Base-by-base conservation (phyloP, 2,797 vertebrate species). In the Aulostomus chinensis region DNA sequence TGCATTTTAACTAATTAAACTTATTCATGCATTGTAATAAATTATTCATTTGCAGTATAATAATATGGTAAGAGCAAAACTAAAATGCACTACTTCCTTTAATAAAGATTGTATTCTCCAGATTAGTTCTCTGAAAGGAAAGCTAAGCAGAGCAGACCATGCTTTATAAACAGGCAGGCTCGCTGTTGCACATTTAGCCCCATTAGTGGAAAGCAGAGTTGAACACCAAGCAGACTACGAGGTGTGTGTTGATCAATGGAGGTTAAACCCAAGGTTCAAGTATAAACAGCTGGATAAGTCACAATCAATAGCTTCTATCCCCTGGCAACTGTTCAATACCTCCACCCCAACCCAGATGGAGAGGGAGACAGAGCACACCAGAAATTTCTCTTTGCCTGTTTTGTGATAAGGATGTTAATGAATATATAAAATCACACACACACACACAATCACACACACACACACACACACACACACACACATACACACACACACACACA, bases 221-320 rank as follows among this genome's bases (percentile, higher is more conserved):
- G 84, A 88, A 81, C 89, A 87, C 88, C 89, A 89, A 80, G 75
- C 78, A 79, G 82, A 76, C 80, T 70, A 67, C 36, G 76, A 86
- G 85, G 85, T 87, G 86, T 70, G 38, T 78, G 81, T 78, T 84
- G 78, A 90, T 92, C 91, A 62, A 92, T 91, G 77, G 43, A 81
- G 89, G 91, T 88, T 91, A 91, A 92, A 91, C 84, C 86, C 76
- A 65, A 70, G 84, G 90, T 91, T 93, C 90, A 92, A 84, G 91
- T 88, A 89, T 90, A 93, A 92, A 92, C 90, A 90, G 81, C 82
- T 85, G 89, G 89, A 90, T 92, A 90, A 91, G 87, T 90, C 87
- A 74, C 83, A 86, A 92, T 93, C 91, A 85, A 93, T 93, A 87
- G 53, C 68, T 78, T 61, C 80, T 63, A 80, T 86, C 88, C 85